Evolutionary conservation across 2,888 invertebrate species (phyloP).

Genomic region (Gryllus longicercus): DNA sequence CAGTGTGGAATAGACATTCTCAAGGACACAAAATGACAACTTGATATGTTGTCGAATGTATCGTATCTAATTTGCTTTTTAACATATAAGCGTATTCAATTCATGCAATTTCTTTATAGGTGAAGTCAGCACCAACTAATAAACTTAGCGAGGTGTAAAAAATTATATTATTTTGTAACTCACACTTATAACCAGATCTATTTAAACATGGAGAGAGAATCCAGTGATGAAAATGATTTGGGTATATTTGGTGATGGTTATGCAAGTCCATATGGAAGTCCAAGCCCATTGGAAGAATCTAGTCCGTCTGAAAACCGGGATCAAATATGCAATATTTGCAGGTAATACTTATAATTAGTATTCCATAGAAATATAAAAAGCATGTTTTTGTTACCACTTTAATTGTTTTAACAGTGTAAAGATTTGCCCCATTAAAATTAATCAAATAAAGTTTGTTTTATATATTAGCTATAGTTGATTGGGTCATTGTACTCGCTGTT

Average conservation of each 20-base stretch:
- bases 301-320: constrained; percentile 51
- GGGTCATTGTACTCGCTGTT: too few species aligned
- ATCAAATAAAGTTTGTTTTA: too few species aligned
- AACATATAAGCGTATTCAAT: background rate
- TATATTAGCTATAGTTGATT: too few species aligned
- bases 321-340: constrained; percentile 63
- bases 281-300: constrained; percentile 48
- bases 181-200: background rate
- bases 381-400: too few species aligned
- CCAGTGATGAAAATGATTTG: constrained; percentile 33
- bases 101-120: constrained; percentile 26
- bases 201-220: constrained; percentile 28
- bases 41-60: constrained; percentile 21
- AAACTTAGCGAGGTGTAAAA: constrained; percentile 19
- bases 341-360: constrained; percentile 23
- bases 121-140: constrained; percentile 29
- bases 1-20: constrained; percentile 6
- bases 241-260: constrained; percentile 46
- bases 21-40: constrained; percentile 32
- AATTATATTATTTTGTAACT: background rate
- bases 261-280: constrained; percentile 42
- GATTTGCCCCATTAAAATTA: too few species aligned
- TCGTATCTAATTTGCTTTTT: constrained; percentile 18
- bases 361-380: too few species aligned
- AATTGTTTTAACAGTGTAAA: too few species aligned